Evolutionary conservation across 2,797 vertebrate species (phyloP).

Genomic region (Nyctalus aviator): DNA sequence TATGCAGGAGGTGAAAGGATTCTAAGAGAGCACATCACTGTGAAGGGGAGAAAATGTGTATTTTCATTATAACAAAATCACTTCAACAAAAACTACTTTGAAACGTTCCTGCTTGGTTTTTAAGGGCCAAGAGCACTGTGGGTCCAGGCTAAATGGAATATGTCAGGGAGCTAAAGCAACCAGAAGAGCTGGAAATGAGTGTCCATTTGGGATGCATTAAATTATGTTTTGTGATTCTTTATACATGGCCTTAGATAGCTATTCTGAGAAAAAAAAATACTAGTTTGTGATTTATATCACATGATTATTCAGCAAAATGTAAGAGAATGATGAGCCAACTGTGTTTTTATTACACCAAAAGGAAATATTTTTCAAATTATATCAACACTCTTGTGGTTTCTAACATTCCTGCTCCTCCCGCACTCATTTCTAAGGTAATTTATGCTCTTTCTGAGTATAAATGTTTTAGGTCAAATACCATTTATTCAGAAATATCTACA

Average conservation of each 20-base stretch:
- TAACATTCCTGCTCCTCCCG: constrained; percentile 63
- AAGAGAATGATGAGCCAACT: constrained; percentile 22
- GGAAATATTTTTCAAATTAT: constrained; percentile 68
- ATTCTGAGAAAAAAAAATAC: not conserved
- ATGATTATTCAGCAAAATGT: constrained; percentile 33
- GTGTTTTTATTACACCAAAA: constrained; percentile 57
- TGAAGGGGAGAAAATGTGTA: not conserved
- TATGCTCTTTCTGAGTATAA: constrained; percentile 37
- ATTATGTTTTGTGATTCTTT: not conserved
- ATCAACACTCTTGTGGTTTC: constrained; percentile 62
- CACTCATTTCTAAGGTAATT: constrained; percentile 48
- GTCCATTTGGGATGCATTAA: not conserved
- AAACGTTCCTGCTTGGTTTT: not conserved
- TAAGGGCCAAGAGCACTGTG: not conserved
- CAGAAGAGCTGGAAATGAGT: not conserved
- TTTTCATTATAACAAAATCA: constrained; percentile 17
- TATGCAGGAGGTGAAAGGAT: not conserved
- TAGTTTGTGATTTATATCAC: constrained; percentile 19
- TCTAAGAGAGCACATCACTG: not conserved
- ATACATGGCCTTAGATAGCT: constrained; percentile 17
- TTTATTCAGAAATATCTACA: constrained; percentile 18
- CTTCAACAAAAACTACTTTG: constrained; percentile 15
- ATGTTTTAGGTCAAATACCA: constrained; percentile 18
- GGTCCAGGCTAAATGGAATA: not conserved
- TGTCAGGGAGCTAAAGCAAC: not conserved